Evolutionary conservation across 2,888 invertebrate species (phyloP), one percentile per base, ranked within the genome.

Genomic region (Ferdinandea cuprea): DNA sequence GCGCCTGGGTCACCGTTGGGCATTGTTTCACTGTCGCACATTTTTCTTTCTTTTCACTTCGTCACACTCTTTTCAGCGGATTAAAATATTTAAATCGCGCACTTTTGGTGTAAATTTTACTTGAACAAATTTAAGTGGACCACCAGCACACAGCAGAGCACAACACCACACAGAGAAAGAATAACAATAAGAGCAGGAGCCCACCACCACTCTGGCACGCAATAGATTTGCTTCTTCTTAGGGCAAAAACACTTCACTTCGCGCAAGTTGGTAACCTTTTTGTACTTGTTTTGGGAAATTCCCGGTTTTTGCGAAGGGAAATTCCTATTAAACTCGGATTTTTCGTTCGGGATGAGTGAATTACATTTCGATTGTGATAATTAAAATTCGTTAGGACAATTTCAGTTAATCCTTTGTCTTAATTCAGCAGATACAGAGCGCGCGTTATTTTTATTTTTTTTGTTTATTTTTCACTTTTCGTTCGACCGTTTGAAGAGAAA

Each of bases 1-100:
- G 13, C 42, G 17, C 28, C 40, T 21, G 40, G 59, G 8, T 63
- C 35, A 11, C 83, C 77, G 42, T 73, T 83, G 11, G 63, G 28
- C 28, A 78, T 30, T 35, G 72, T 68, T 58, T 78, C 83, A 78
- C 83, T 83, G 15, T 83, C 83, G 78, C 78, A 83, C 83, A 83
- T 83, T 58, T 48, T n/a, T n/a, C n/a, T n/a, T n/a, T n/a, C n/a
- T n/a, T n/a, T n/a, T n/a, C n/a, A n/a, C 21, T 58, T 50, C n/a
- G 25, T 8, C 32, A 46, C n/a, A 30, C 6, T 21, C 15, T 15
- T 11, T 46, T 46, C 15, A 32, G 4, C 17, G 13, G 13, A 5
- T 13, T 65, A 15, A 13, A 44, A 40, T 17, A 11, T 35, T 63
- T 35, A 35, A 58, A 56, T 40, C 19, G 5, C 48, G 48, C 40